These are phyloP conservation scores for Pedetes capensis DNA, from an alignment of 2,113 vertebrate species.

Conservation along the genomic window DNA sequence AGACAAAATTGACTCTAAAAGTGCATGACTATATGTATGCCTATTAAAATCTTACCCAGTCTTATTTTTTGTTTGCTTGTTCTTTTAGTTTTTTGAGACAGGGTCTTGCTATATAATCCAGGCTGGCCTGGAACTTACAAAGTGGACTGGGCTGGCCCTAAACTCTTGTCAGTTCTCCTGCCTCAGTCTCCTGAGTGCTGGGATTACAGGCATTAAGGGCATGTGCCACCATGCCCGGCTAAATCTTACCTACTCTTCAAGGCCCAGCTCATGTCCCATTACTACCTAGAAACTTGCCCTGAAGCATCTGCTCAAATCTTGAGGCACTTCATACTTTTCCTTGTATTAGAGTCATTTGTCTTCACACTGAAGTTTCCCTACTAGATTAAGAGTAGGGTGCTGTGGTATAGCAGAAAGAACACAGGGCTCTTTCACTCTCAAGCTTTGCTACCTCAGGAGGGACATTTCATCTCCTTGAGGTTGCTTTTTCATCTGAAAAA, in stretches of 20 bases:
- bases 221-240: too few relatives aligned
- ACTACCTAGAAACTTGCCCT: neutral
- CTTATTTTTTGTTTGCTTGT: too few relatives aligned
- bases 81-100: too few relatives aligned
- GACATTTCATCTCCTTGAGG: slow-evolving; percentile 22
- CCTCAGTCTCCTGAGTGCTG: too few relatives aligned
- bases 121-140: too few relatives aligned
- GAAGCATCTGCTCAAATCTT: neutral
- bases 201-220: too few relatives aligned
- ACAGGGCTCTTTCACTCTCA: neutral
- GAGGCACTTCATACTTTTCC: neutral
- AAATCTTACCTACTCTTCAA: neutral
- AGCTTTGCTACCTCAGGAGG: neutral
- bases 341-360: neutral
- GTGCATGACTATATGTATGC: neutral
- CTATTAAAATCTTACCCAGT: slow-evolving; percentile 22
- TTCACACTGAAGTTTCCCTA: neutral
- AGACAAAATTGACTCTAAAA: slow-evolving; percentile 35
- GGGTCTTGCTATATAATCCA: too few relatives aligned
- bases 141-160: too few relatives aligned
- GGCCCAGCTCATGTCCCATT: neutral
- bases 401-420: neutral
- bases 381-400: neutral
- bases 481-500: slow-evolving; percentile 34
- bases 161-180: too few relatives aligned